Evolutionary conservation across 2,797 vertebrate species (phyloP).

Genomic region (Triplophysa bombifrons): DNA sequence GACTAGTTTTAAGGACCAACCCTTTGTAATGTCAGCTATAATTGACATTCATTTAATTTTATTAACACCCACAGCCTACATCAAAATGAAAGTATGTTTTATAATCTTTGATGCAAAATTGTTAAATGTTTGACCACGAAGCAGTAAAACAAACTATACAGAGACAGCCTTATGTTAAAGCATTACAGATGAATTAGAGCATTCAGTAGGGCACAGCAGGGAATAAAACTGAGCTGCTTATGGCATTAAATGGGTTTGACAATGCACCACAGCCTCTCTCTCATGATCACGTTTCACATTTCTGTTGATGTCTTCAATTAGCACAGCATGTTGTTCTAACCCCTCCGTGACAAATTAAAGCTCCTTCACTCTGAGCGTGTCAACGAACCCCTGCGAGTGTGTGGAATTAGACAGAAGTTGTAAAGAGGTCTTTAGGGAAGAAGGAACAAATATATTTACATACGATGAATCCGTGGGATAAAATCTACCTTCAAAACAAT

Average conservation of each 20-base stretch:
- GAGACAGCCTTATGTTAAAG: not conserved
- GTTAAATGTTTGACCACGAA: not conserved
- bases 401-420: slow-evolving; percentile 15
- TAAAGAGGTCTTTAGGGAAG: slow-evolving; percentile 3
- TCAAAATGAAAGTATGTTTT: not conserved
- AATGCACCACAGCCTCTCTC: slow-evolving; percentile 3
- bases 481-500: not conserved
- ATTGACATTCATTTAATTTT: not conserved
- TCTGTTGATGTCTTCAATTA: slow-evolving; percentile 24
- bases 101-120: not conserved
- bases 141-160: not conserved
- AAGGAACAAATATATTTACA: slow-evolving; percentile 18
- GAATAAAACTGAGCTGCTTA: not conserved
- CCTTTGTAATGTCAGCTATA: too few relatives aligned
- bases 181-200: not conserved
- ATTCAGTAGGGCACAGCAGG: not conserved
- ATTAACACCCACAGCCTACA: not conserved
- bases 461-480: not conserved
- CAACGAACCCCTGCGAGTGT: not conserved
- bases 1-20: too few relatives aligned
- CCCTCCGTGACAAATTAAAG: slow-evolving; percentile 7
- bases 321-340: slow-evolving; percentile 22
- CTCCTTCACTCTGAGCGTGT: not conserved
- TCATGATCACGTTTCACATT: slow-evolving; percentile 5
- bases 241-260: slow-evolving; percentile 20